A percentile compares a stretch with the other conserved stretches of the same genome.
These are phyloP conservation scores for Muscicapa adusta DNA, from an alignment of 2,113 vertebrate genomes.

Conservation along the genomic window DNA sequence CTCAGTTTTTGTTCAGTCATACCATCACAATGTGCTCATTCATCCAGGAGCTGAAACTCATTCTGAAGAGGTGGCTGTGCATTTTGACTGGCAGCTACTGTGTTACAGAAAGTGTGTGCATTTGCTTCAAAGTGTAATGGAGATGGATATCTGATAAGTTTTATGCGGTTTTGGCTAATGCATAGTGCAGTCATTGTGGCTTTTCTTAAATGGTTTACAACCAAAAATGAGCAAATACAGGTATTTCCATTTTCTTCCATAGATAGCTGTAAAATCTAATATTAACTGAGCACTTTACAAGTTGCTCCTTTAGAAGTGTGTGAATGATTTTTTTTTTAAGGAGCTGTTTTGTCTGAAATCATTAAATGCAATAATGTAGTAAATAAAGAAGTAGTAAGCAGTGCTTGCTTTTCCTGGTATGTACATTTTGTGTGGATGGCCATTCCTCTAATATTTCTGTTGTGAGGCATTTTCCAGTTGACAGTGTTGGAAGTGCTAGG, in stretches of 20 bases:
- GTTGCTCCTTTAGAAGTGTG: background rate
- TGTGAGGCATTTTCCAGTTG: background rate
- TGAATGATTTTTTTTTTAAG: background rate
- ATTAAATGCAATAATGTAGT: background rate
- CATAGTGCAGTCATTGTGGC: background rate
- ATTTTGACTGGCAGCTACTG: background rate
- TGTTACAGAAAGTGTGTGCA: background rate
- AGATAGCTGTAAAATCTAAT: background rate
- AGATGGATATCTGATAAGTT: background rate
- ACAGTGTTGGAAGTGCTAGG: background rate
- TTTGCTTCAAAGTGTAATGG: accelerated
- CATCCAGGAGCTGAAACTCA: background rate
- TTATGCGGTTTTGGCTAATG: background rate
- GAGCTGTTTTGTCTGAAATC: background rate
- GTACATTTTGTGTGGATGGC: background rate
- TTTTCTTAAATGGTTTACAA: background rate
- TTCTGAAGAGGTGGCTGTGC: background rate
- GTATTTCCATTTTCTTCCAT: background rate
- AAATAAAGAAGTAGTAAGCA: background rate
- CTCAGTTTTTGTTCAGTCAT: background rate
- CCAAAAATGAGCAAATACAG: background rate
- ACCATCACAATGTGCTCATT: background rate
- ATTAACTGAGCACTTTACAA: background rate
- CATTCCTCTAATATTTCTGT: background rate
- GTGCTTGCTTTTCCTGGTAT: background rate